Conservation (phyloP, 2,113 vertebrate genomes). For the Rhadina sibilatrix region DNA sequence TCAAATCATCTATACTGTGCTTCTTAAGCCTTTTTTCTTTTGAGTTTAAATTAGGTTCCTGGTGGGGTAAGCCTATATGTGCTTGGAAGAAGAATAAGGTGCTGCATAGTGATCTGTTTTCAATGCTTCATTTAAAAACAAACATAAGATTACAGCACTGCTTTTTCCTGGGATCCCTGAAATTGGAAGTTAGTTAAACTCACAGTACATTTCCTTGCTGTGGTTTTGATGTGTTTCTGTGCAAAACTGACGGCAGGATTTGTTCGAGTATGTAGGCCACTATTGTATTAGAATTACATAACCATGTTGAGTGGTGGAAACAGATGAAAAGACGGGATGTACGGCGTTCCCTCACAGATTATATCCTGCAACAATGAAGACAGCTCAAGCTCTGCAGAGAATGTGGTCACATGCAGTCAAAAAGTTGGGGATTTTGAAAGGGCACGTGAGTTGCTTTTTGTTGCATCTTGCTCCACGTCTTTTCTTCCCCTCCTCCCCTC, state of each 20-base stretch:
- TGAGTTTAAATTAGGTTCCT: neutral
- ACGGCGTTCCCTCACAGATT: constrained; percentile 32
- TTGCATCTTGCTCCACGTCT: neutral
- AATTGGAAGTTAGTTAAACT: constrained; percentile 19
- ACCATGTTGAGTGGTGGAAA: constrained; percentile 78
- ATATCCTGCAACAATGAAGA: constrained; percentile 81
- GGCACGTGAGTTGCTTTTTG: constrained; percentile 83
- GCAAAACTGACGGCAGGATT: constrained; percentile 83
- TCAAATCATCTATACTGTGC: neutral
- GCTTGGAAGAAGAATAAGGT: neutral
- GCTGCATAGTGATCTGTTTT: neutral
- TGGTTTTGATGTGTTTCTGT: constrained; percentile 65
- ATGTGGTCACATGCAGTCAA: constrained; percentile 88
- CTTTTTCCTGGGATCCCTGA: neutral
- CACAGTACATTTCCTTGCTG: neutral
- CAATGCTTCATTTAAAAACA: neutral
- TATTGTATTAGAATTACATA: constrained; percentile 90
- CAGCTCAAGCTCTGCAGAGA: constrained; percentile 80
- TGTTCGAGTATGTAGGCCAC: constrained; percentile 91
- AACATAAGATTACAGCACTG: neutral
- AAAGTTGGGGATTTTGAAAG: constrained; percentile 88
- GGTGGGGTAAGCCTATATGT: neutral
- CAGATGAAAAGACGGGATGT: constrained; percentile 69
- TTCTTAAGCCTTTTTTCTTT: neutral
- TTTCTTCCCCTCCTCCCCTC: neutral